Percentiles rank a stretch among this genome's conserved stretches.
Conservation (phyloP, 2,797 vertebrate species). For the Vireo griseus region DNA sequence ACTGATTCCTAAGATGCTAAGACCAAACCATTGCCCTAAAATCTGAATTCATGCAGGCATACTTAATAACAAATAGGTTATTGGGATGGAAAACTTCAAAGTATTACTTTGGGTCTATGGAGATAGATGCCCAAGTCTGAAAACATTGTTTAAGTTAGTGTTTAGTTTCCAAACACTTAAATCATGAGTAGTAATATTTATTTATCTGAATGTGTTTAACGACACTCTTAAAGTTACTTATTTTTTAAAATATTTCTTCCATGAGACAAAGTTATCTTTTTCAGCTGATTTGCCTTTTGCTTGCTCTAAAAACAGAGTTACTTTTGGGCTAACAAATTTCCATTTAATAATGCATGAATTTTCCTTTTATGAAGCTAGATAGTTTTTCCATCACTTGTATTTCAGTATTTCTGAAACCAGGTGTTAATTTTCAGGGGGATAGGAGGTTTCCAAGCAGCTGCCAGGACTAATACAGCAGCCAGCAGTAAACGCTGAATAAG, state of each 20-base stretch:
- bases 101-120: background rate
- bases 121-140: background rate
- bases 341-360: background rate
- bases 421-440: conserved; percentile 69
- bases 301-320: background rate
- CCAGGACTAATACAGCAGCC: conserved; percentile 64
- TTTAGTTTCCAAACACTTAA: conserved; percentile 19
- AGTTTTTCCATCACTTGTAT: conserved; percentile 50
- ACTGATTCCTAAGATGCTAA: background rate
- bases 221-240: background rate
- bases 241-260: background rate
- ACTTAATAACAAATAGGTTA: background rate
- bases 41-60: background rate
- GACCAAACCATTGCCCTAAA: background rate
- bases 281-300: background rate
- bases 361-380: conserved; percentile 2
- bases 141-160: background rate
- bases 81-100: background rate
- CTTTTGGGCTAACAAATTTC: conserved; percentile 9
- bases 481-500: conserved; percentile 66
- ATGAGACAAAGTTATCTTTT: background rate
- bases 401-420: conserved; percentile 58
- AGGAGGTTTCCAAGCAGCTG: conserved; percentile 58
- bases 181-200: background rate
- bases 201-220: background rate